Evolutionary conservation across 2,888 invertebrate genomes (phyloP), one percentile per base, ranked within the genome.

Genomic region (Dione vanillae): DNA sequence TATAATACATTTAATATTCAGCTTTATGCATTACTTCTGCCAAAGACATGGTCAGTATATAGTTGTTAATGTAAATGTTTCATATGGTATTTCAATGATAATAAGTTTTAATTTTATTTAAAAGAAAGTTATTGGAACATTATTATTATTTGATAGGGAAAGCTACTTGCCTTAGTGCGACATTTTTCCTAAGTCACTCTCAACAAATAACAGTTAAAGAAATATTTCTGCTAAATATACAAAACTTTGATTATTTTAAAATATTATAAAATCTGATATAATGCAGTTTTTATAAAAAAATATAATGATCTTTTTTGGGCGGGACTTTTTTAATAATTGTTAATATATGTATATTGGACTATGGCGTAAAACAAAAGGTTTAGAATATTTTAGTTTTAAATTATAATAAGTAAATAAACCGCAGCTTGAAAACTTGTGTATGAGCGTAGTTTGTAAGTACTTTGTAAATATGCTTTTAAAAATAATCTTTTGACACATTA

Each of bases 381-480:
- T 49, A 37, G 16, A 10, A 27, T 43, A 43, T 20, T 20, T 43
- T 43, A 27, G 43, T 61, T 16, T 27, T 14, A 5, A 11, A 43
- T 27, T 45, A 27, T n/a, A 20, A 35, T 54, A 37, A n/a, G n/a
- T 54, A 20, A 35, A 5, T 12, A 41, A 14, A 61, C 59, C 43
- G n/a, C 45, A 45, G 61, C 61, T 61, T 45, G 5, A 19, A n/a
- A 43, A 14, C 41, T n/a, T 56, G n/a, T 61, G 35, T 45, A 61
- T 43, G 45, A 61, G 27, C 45, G 14, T 61, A 45, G 61, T 16
- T 45, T 61, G 59, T 61, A 45, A 61, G 45, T 61, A 12, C 10
- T 61, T 61, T 45, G 61, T 61, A 61, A 45, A 61, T 61, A 61
- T 45, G 35, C 16, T 61, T 61, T 61, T 27, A 40, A 59, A 20